Evolutionary conservation across 2,888 invertebrate genomes (phyloP), one percentile per base, ranked within the genome.

Genomic region (Drosophila eohydei): DNA sequence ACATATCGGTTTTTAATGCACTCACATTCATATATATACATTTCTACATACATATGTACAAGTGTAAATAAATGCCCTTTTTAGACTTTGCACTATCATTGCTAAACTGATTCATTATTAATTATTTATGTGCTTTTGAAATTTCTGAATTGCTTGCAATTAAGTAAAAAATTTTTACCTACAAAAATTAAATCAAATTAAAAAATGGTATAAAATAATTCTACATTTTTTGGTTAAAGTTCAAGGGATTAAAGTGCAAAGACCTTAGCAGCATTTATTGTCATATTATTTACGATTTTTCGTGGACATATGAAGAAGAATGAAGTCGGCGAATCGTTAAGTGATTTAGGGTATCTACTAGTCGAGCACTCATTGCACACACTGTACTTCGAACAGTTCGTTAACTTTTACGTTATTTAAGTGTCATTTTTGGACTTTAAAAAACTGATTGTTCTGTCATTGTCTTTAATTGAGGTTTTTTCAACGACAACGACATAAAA

Each of bases 401-500:
- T 77, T 76, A 76, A 70, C 77, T 72, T 64, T 65, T 30, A 46
- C 38, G 40, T 50, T 65, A 62, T 77, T 65, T 51, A 59, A 52
- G 51, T 32, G 38, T 30, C 57, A 61, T 69, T 51, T 60, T 56
- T 36, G 41, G 50, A 40, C 55, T 62, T 40, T 30, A 41, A 68
- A 73, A 60, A n/a, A 1, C 64, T 67, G 66, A 77, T 77, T 77
- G 58, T 62, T 60, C 56, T 61, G 57, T 70, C 74, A 66, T 70
- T 77, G 63, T 52, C 58, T 66, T 58, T 54, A 63, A 75, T 77
- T 76, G 60, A 66, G 65, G 65, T 34, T 58, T 56, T 64, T 60
- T 54, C 41, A 69, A 51, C 36, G 16, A 61, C 46, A n/a, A 44
- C 57, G 48, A 67, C 64, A 64, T n/a, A 62, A 48, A 90, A 90